Evolutionary conservation across 2,113 vertebrate genomes (phyloP).

Genomic region (Formicarius rufipectus): DNA sequence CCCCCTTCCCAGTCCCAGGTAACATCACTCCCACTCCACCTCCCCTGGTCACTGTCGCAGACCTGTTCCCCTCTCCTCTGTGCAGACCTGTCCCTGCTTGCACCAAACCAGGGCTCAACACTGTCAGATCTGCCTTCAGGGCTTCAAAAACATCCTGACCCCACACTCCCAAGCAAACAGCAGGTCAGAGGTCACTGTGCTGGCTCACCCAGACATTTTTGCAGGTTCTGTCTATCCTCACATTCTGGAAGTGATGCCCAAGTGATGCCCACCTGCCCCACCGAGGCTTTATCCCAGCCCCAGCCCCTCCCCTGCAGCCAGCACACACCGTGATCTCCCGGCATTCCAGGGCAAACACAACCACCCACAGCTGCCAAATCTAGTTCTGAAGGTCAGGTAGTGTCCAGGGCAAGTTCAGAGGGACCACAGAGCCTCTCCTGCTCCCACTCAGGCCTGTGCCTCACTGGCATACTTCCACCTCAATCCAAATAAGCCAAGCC

Average conservation of each 20-base stretch:
- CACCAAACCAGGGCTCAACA: fast-evolving
- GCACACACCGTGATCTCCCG: fast-evolving
- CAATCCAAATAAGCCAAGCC: background rate
- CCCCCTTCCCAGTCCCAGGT: background rate
- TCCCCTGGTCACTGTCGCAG: background rate
- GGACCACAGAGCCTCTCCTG: background rate
- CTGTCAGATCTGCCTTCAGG: background rate
- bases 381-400: background rate
- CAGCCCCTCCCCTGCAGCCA: background rate
- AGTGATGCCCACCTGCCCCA: background rate
- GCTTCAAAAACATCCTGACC: background rate
- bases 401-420: background rate
- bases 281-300: background rate
- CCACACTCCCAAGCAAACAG: fast-evolving
- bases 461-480: background rate
- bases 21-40: background rate
- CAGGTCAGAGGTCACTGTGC: background rate
- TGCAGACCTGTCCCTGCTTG: fast-evolving
- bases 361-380: background rate
- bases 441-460: background rate
- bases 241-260: background rate
- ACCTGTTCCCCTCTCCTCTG: background rate
- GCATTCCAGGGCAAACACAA: background rate
- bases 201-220: background rate
- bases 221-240: background rate